Evolutionary conservation across 2,888 invertebrate species (phyloP).

Genomic region (Subacronicta megacephala): DNA sequence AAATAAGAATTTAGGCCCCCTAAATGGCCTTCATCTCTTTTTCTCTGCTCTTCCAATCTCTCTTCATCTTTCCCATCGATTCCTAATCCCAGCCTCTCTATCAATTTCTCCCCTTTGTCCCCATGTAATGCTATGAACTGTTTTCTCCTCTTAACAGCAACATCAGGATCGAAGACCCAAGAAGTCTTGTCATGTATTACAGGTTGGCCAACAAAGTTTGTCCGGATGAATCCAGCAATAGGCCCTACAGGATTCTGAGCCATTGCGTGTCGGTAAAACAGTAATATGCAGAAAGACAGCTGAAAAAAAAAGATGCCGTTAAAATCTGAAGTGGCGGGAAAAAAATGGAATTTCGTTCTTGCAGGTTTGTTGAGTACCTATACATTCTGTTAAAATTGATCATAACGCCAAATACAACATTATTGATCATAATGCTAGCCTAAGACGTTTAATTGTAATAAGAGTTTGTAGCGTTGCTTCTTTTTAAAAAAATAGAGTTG

Average conservation of each 20-base stretch:
- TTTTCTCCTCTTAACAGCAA: conserved; percentile 88
- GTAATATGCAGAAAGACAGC: conserved; percentile 64
- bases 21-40: conserved; percentile 89
- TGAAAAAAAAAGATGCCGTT: conserved; percentile 64
- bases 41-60: conserved; percentile 83
- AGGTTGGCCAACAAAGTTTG: conserved; percentile 91
- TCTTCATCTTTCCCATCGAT: conserved; percentile 90
- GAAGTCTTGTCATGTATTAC: conserved; percentile 88
- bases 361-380: background rate
- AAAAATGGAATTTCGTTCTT: background rate
- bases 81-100: conserved; percentile 91
- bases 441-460: no score
- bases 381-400: no score
- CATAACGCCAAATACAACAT: no score
- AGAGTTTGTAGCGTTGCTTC: no score
- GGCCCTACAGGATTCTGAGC: conserved; percentile 69
- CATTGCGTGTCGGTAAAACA: conserved; percentile 64
- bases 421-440: no score
- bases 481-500: no score
- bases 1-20: conserved; percentile 83
- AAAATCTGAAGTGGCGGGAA: conserved; percentile 23
- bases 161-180: conserved; percentile 92
- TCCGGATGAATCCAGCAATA: conserved; percentile 73
- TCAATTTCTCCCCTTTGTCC: conserved; percentile 90
- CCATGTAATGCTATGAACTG: conserved; percentile 91